A percentile compares a stretch with the other conserved stretches of the same genome.
phyloP scores from a whole-genome alignment of 1,140 invertebrate genomes.

The Chelonus insularis region DNA sequence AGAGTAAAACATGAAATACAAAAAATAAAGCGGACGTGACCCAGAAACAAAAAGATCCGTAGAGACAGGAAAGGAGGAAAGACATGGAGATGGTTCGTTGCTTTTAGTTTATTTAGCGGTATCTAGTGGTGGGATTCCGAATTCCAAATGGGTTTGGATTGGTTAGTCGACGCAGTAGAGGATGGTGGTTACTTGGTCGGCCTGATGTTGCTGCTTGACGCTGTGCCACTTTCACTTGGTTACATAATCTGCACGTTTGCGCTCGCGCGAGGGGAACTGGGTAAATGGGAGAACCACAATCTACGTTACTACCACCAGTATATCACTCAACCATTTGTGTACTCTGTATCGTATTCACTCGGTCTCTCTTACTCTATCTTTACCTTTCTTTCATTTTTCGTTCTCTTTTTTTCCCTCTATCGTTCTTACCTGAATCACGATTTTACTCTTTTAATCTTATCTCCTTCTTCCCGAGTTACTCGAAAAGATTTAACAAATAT shows the following conservation, averaged over 20 bases:
- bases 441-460: slow-evolving; percentile 18
- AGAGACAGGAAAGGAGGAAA: neutral
- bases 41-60: slow-evolving; percentile 15
- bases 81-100: neutral
- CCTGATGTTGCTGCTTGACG: slow-evolving; percentile 40
- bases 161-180: slow-evolving; percentile 22
- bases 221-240: slow-evolving; percentile 61
- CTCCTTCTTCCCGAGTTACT: neutral
- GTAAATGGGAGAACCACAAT: slow-evolving; percentile 60
- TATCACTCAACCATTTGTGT: slow-evolving; percentile 33
- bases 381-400: slow-evolving; percentile 14
- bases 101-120: neutral
- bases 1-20: neutral
- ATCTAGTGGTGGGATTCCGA: slow-evolving; percentile 5
- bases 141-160: slow-evolving; percentile 21
- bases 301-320: slow-evolving; percentile 44
- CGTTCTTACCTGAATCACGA: slow-evolving; percentile 15
- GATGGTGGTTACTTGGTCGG: slow-evolving; percentile 39
- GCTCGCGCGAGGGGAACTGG: slow-evolving; percentile 51
- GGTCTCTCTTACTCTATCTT: neutral
- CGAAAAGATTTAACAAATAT: neutral
- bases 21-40: slow-evolving; percentile 7
- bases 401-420: neutral
- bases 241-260: slow-evolving; percentile 52
- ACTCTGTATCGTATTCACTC: neutral